Percentiles rank a stretch among this genome's conserved stretches.
Evolutionary conservation across 2,797 vertebrate genomes (phyloP).

Genomic region (Atherinosoma microstoma): DNA sequence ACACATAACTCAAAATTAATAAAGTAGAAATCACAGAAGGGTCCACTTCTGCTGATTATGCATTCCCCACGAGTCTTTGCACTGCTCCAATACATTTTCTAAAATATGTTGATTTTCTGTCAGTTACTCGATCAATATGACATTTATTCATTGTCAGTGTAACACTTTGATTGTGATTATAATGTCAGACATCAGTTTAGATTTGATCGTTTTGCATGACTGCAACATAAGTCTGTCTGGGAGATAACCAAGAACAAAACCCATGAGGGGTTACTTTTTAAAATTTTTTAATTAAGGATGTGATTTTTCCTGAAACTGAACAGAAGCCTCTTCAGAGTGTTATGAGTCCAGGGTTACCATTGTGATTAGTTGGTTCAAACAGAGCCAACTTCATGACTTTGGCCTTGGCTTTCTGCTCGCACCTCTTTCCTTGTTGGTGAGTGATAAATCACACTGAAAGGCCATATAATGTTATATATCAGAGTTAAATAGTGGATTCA

Average conservation of each 20-base stretch:
- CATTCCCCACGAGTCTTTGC: background rate
- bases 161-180: background rate
- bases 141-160: background rate
- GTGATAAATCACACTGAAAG: background rate
- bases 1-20: no score
- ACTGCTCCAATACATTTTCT: background rate
- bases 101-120: background rate
- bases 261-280: background rate
- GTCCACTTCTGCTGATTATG: no score
- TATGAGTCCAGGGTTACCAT: background rate
- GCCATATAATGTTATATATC: background rate
- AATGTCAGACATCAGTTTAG: background rate
- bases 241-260: background rate
- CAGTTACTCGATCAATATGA: background rate
- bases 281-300: background rate
- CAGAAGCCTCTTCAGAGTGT: background rate
- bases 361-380: background rate
- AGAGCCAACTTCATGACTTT: background rate
- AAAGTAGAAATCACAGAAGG: no score
- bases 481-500: background rate
- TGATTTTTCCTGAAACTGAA: background rate
- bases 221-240: background rate
- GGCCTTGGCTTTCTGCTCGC: background rate
- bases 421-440: background rate
- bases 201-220: background rate